phyloP scores from a whole-genome alignment of 2,797 vertebrate species.

The Chloroceryle amazona region DNA sequence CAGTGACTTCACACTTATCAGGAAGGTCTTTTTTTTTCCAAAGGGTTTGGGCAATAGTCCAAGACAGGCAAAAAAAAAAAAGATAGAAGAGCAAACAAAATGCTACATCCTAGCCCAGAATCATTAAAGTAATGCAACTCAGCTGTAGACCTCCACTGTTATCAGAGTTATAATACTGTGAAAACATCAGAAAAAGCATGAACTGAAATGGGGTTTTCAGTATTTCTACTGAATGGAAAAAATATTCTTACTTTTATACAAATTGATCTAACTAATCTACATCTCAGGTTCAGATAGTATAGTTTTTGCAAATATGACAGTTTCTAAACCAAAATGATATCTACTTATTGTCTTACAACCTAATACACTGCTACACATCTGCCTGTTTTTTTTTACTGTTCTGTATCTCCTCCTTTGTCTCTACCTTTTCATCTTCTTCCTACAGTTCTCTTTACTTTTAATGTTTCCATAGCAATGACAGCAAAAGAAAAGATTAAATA shows the following conservation, averaged over 20 bases:
- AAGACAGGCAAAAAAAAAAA: background rate
- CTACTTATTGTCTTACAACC: background rate
- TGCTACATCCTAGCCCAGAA: background rate
- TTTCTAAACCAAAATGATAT: background rate
- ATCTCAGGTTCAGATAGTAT: background rate
- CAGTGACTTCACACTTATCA: background rate
- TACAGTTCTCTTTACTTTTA: conserved; percentile 27
- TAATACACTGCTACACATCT: background rate
- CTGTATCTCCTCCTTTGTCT: background rate
- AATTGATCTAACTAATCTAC: background rate
- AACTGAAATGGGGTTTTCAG: background rate
- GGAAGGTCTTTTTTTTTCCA: background rate
- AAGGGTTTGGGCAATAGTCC: background rate
- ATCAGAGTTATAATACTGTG: background rate
- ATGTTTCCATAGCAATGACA: conserved; percentile 69
- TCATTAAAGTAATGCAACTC: background rate
- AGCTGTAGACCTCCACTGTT: background rate
- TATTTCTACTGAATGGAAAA: background rate
- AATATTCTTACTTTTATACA: background rate
- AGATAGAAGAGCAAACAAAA: background rate
- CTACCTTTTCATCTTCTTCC: conserved; percentile 48
- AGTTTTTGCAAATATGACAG: background rate
- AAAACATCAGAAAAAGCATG: background rate
- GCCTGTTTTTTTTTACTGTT: background rate
- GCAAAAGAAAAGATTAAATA: conserved; percentile 38